Evolutionary conservation across 2,797 vertebrate species (phyloP), one percentile per base, ranked within the genome.

Genomic region (Orestias chungarensis): DNA sequence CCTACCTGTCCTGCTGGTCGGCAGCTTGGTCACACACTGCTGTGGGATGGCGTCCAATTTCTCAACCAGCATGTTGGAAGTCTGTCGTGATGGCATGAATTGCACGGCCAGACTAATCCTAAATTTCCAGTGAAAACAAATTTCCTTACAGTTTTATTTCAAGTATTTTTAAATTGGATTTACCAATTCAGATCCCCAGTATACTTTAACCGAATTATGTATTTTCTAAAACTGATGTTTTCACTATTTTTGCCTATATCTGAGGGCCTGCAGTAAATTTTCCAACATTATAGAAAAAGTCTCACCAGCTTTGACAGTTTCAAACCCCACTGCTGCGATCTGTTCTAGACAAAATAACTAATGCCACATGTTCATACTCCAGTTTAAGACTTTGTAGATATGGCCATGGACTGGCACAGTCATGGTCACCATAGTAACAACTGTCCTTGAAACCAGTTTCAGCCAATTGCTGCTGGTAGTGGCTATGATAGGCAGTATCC

Each of bases 401-500:
- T 62, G 25, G 12, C 50, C 11, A 75, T 71, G 64, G 64, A 78
- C 62, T 67, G 75, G 42, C 76, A 66, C 59, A 75, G 72, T 68
- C 74, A 74, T 59, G 66, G 76, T 89, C 77, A 74, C 81, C 75
- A 71, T 86, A 78, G 85, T 74, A 72, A 85, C 71, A 64, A 20
- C 55, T 72, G 76, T 75, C 87, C 86, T 85, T 81, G 69, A 77
- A 83, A 67, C 23, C 62, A 59, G 65, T 65, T 33, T 52, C 69
- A 84, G 81, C 88, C 84, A 86, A 76, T 88, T 50, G 15, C 59
- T 77, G 75, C 74, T 75, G 44, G 73, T 84, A 59, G 76, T 76
- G 83, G 78, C 73, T 6, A 68, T 82, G 87, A 89, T 40, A 54
- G 76, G 77, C 65, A 35, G 73, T 44, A 83, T 82, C 89, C 90